Evolutionary conservation across 1,140 invertebrate genomes (phyloP).

Genomic region (Drosophila chauvacae): DNA sequence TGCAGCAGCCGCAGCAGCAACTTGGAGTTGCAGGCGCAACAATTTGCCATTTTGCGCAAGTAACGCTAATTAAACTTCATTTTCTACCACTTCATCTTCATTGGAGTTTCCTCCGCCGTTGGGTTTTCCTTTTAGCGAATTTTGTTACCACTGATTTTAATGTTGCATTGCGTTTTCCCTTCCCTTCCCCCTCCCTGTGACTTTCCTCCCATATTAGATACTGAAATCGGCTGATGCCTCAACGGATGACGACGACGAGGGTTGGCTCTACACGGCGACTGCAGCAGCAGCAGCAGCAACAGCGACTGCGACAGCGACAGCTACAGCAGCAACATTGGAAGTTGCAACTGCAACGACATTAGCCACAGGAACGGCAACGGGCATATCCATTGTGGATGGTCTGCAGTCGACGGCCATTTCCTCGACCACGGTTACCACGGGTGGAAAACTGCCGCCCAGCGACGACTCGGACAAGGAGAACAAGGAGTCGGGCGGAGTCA

Average conservation of each 20-base stretch:
- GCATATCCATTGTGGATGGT: conserved; percentile 57
- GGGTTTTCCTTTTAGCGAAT: conserved; percentile 45
- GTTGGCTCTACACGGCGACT: conserved; percentile 79
- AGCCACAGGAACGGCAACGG: conserved; percentile 18
- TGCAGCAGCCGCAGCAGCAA: conserved; percentile 30
- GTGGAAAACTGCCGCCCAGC: conserved; percentile 38
- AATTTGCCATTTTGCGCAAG: conserved; percentile 83
- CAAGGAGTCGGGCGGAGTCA: conserved; percentile 62
- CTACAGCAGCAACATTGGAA: conserved; percentile 31
- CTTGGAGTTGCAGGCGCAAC: conserved; percentile 57
- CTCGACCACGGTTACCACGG: conserved; percentile 64
- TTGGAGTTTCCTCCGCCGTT: conserved; percentile 39
- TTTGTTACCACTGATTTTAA: conserved; percentile 59
- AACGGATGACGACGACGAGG: conserved; percentile 81
- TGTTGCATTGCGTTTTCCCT: conserved; percentile 50
- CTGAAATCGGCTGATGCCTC: conserved; percentile 83
- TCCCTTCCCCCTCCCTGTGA: not conserved
- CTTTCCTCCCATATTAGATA: conserved; percentile 54
- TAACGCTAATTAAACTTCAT: conserved; percentile 83
- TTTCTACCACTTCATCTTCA: conserved; percentile 76
- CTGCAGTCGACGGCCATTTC: conserved; percentile 72
- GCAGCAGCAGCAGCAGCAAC: conserved; percentile 24
- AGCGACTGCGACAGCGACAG: conserved; percentile 33
- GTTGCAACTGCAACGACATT: conserved; percentile 22
- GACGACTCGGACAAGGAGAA: conserved; percentile 84